Evolutionary conservation across 2,113 vertebrate species (phyloP).

Genomic region (Triplophysa tibetana): DNA sequence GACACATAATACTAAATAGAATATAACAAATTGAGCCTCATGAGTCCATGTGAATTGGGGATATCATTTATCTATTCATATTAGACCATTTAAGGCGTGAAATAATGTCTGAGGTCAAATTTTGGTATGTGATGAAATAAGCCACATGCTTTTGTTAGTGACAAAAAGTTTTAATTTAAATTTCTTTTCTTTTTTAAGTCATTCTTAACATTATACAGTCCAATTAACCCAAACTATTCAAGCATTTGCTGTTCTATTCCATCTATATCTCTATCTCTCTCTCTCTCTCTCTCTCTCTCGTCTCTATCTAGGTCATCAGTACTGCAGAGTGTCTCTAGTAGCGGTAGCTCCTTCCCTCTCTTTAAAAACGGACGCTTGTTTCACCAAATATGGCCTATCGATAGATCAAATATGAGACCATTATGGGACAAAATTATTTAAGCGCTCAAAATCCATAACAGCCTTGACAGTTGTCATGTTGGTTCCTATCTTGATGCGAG

Average conservation of each 20-base stretch:
- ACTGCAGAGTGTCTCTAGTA: slow-evolving; percentile 46
- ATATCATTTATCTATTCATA: slow-evolving; percentile 13
- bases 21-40: slow-evolving; percentile 1
- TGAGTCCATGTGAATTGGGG: slow-evolving; percentile 4
- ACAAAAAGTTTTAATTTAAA: not conserved
- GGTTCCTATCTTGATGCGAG: slow-evolving; percentile 10
- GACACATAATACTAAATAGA: not conserved
- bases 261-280: slow-evolving; percentile 26
- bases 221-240: slow-evolving; percentile 38
- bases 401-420: slow-evolving; percentile 1
- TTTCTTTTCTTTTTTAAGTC: slow-evolving; percentile 28
- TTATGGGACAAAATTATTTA: slow-evolving; percentile 33
- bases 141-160: not conserved
- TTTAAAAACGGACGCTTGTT: slow-evolving; percentile 36
- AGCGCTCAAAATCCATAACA: slow-evolving; percentile 11
- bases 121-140: no score
- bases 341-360: slow-evolving; percentile 21
- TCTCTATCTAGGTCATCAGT: slow-evolving; percentile 56
- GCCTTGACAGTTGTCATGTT: not conserved
- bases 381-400: slow-evolving; percentile 18
- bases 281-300: slow-evolving; percentile 40
- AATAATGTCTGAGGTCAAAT: no score
- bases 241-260: slow-evolving; percentile 27
- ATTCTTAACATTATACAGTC: slow-evolving; percentile 13
- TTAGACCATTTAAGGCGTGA: not conserved